These are phyloP conservation scores for Schizothorax lantsangensis DNA, from an alignment of 2,797 vertebrate genomes.

Conservation along the genomic window DNA sequence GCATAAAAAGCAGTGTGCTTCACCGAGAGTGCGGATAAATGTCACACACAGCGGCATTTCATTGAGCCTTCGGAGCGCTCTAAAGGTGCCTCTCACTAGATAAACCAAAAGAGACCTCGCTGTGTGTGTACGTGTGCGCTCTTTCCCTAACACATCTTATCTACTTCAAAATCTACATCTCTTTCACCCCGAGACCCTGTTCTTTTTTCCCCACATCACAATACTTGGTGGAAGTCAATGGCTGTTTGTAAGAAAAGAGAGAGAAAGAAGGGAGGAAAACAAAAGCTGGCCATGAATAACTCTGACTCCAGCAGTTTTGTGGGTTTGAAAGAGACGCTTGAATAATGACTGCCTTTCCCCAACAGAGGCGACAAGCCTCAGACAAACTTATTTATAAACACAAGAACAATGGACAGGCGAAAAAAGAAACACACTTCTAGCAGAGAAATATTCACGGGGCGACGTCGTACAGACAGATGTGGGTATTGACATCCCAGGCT, in stretches of 20 bases:
- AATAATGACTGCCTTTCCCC: constrained; percentile 49
- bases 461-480: constrained; percentile 6
- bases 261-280: constrained; percentile 14
- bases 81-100: constrained; percentile 48
- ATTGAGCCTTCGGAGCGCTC: constrained; percentile 26
- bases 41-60: constrained; percentile 48
- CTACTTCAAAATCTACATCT: constrained; percentile 52
- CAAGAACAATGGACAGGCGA: constrained; percentile 22
- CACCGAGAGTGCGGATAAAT: constrained; percentile 50
- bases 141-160: constrained; percentile 27
- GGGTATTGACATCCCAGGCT: constrained; percentile 41
- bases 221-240: constrained; percentile 35
- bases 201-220: constrained; percentile 13
- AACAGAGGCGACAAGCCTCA: constrained; percentile 26
- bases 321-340: constrained; percentile 37
- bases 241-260: constrained; percentile 41
- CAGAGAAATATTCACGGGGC: constrained; percentile 13
- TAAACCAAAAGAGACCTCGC: constrained; percentile 46
- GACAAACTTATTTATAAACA: constrained; percentile 52
- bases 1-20: constrained; percentile 45
- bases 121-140: constrained; percentile 17
- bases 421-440: constrained; percentile 21
- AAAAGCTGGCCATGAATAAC: constrained; percentile 44
- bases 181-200: constrained; percentile 39
- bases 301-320: constrained; percentile 42